Evolutionary conservation across 2,888 invertebrate genomes (phyloP).

Genomic region (Taenaris catops): DNA sequence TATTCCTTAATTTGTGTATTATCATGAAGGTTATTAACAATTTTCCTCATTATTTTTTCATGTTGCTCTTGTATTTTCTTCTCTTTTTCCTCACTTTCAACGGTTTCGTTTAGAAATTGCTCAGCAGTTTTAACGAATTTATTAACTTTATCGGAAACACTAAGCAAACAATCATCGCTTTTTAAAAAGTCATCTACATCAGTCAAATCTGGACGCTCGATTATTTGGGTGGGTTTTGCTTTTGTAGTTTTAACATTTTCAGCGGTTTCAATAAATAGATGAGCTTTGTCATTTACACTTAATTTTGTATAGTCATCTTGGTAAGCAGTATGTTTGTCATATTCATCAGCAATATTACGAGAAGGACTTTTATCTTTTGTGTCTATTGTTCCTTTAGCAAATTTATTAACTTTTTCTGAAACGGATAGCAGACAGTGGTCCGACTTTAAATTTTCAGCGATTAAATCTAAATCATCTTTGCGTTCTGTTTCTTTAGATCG

Average conservation of each 20-base stretch:
- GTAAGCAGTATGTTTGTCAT: conserved; percentile 76
- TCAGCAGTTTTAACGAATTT: conserved; percentile 83
- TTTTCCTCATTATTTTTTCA: conserved; percentile 61
- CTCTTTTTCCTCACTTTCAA: conserved; percentile 53
- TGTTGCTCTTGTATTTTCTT: conserved; percentile 62
- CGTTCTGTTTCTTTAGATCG: conserved; percentile 51
- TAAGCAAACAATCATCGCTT: conserved; percentile 80
- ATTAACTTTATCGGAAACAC: conserved; percentile 83
- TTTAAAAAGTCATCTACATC: conserved; percentile 79
- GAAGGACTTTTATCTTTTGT: conserved; percentile 59
- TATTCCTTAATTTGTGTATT: conserved; percentile 41
- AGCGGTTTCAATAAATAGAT: conserved; percentile 81
- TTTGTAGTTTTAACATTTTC: conserved; percentile 73
- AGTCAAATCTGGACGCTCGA: conserved; percentile 72
- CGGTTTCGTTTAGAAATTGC: conserved; percentile 60
- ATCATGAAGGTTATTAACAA: conserved; percentile 44
- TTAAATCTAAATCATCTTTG: conserved; percentile 69
- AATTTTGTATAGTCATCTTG: conserved; percentile 72
- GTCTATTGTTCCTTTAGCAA: conserved; percentile 69
- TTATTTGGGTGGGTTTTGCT: conserved; percentile 49
- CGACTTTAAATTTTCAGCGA: conserved; percentile 66
- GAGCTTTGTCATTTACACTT: conserved; percentile 83
- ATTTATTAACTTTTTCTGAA: conserved; percentile 84
- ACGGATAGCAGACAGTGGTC: conserved; percentile 84
- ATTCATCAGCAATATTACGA: conserved; percentile 60